phyloP scores from a whole-genome alignment of 2,797 vertebrate genomes.

The Apodemus agrarius region DNA sequence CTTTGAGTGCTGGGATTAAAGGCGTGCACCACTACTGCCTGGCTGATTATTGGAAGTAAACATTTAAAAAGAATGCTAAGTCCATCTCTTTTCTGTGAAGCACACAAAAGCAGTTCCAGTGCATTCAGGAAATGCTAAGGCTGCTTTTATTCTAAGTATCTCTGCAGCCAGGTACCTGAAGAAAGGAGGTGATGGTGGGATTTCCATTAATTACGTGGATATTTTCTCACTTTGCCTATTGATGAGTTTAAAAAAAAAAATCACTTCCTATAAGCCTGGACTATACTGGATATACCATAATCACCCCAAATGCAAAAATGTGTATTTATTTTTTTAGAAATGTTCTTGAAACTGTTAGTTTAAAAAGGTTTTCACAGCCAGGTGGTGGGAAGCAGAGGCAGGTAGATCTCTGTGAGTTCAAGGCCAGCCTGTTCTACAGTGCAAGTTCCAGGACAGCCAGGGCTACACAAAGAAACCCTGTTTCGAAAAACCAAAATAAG shows the following conservation, averaged over 20 bases:
- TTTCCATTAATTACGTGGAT: not conserved
- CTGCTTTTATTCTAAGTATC: not conserved
- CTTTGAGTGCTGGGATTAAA: no score
- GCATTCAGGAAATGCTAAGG: not conserved
- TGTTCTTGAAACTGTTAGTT: conserved; percentile 46
- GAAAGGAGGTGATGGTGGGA: not conserved
- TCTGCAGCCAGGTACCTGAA: not conserved
- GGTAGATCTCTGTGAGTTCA: not conserved
- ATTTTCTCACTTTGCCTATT: not conserved
- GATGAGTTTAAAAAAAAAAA: not conserved
- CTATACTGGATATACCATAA: not conserved
- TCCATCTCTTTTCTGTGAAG: conserved; percentile 16
- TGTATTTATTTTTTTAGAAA: not conserved
- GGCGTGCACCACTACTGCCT: no score
- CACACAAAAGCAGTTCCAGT: not conserved
- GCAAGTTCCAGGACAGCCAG: not conserved
- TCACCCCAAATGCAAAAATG: conserved; percentile 17
- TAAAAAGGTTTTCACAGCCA: not conserved
- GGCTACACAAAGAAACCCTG: not conserved
- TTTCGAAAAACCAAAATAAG: no score
- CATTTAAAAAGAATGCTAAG: not conserved
- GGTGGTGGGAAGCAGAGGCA: not conserved
- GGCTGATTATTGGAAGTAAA: no score
- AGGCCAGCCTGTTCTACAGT: not conserved
- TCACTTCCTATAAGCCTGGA: not conserved